Evolutionary conservation across 2,113 vertebrate species (phyloP).

Genomic region (Myxocyprinus asiaticus): DNA sequence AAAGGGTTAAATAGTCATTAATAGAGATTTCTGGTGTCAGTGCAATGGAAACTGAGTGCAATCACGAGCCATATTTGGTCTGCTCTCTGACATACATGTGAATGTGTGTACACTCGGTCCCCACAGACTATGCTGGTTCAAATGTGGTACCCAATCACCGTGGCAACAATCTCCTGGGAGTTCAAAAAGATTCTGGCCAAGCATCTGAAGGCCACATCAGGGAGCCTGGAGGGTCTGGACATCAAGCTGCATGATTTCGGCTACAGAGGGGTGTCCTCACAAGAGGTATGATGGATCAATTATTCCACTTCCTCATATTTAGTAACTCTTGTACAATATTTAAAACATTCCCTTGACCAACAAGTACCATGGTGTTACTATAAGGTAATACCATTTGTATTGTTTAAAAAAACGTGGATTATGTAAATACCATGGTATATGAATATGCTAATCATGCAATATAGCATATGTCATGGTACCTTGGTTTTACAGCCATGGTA

Average conservation of each 20-base stretch:
- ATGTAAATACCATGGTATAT: neutral
- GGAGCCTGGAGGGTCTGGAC: slow-evolving; percentile 73
- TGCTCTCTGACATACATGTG: slow-evolving; percentile 10
- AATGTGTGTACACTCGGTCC: slow-evolving; percentile 1
- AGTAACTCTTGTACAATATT: neutral
- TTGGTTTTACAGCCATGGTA: neutral
- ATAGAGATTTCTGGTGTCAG: neutral
- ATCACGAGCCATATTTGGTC: neutral
- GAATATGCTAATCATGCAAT: too few relatives aligned
- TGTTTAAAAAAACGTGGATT: neutral
- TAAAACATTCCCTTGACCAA: neutral
- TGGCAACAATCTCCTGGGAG: slow-evolving; percentile 76
- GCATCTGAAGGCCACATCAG: slow-evolving; percentile 73
- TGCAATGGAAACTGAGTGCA: neutral
- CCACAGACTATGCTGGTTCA: slow-evolving; percentile 76
- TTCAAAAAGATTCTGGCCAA: slow-evolving; percentile 79
- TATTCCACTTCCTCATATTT: neutral
- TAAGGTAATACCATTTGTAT: neutral
- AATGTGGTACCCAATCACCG: slow-evolving; percentile 81
- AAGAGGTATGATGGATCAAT: slow-evolving; percentile 66
- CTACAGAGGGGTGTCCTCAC: slow-evolving; percentile 78
- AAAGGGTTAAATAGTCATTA: neutral
- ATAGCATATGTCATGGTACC: neutral
- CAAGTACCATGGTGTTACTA: neutral
- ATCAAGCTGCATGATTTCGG: slow-evolving; percentile 77